Evolutionary conservation across 2,888 invertebrate species (phyloP).

Genomic region (Callosobruchus maculatus): DNA sequence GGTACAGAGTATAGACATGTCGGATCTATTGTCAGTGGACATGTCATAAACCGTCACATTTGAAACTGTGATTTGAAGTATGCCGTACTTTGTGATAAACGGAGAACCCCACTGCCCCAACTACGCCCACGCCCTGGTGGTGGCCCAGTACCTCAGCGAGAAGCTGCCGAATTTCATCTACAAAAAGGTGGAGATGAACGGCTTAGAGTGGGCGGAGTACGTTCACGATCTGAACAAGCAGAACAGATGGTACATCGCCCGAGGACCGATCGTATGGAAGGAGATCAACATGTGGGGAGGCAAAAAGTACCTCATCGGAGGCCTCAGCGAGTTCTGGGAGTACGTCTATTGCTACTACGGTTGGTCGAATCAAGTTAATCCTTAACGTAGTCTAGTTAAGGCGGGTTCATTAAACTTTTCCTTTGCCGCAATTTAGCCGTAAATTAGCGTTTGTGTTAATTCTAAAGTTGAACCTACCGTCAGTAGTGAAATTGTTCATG

Average conservation of each 20-base stretch:
- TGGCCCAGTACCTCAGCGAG: slow-evolving; percentile 55
- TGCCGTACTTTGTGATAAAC: slow-evolving; percentile 54
- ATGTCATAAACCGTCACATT: background rate
- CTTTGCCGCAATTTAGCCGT: too few relatives aligned
- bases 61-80: too few relatives aligned
- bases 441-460: too few relatives aligned
- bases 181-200: slow-evolving; percentile 50
- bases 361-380: background rate
- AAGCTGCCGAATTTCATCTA: slow-evolving; percentile 57
- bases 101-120: slow-evolving; percentile 54
- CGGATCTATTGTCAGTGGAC: too few relatives aligned
- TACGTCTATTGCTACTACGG: slow-evolving; percentile 60
- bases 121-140: slow-evolving; percentile 54
- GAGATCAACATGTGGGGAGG: slow-evolving; percentile 56
- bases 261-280: slow-evolving; percentile 61
- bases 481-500: too few relatives aligned
- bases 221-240: slow-evolving; percentile 51
- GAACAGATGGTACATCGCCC: slow-evolving; percentile 56
- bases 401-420: too few relatives aligned
- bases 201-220: slow-evolving; percentile 54
- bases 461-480: too few relatives aligned
- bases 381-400: too few relatives aligned
- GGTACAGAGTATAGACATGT: too few relatives aligned
- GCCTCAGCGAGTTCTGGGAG: slow-evolving; percentile 58
- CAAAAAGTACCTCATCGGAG: slow-evolving; percentile 58